phyloP scores from a whole-genome alignment of 2,888 invertebrate genomes.

The Caenorhabditis drosophilae region DNA sequence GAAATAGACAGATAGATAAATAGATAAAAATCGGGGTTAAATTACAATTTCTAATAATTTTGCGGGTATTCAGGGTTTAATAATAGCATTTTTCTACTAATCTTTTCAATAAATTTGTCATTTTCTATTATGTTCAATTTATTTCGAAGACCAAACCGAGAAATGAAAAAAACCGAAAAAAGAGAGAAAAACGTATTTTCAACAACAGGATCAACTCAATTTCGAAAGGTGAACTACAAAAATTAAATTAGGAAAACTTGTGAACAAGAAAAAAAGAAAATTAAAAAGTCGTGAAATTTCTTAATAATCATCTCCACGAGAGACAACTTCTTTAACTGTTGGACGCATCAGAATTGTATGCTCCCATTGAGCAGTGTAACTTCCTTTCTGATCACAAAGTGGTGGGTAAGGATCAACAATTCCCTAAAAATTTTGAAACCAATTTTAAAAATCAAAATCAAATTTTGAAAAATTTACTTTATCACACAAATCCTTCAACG shows the following conservation, averaged over 20 bases:
- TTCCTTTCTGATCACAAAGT: slow-evolving; percentile 92
- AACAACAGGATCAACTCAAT: too few species aligned
- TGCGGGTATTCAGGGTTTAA: slow-evolving; percentile 3
- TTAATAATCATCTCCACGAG: slow-evolving; percentile 86
- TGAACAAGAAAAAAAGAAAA: neutral
- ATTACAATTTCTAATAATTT: neutral
- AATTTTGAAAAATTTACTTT: slow-evolving; percentile 72
- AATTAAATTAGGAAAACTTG: too few species aligned
- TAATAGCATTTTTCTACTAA: neutral
- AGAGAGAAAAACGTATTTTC: too few species aligned
- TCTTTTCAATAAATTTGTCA: neutral
- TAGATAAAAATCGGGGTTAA: neutral
- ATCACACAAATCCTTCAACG: slow-evolving; percentile 95
- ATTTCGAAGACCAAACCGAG: neutral
- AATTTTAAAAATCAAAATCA: neutral
- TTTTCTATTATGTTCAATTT: too few species aligned
- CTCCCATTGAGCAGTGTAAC: slow-evolving; percentile 98
- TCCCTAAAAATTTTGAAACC: slow-evolving; percentile 71
- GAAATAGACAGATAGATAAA: neutral
- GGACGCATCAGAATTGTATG: slow-evolving; percentile 98
- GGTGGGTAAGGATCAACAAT: slow-evolving; percentile 98
- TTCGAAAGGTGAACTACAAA: too few species aligned
- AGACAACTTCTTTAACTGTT: slow-evolving; percentile 96
- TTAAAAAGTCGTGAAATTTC: neutral
- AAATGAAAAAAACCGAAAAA: neutral